These are phyloP conservation scores for Aspidapion aeneum DNA, from an alignment of 2,888 invertebrate genomes.

Conservation along the genomic window DNA sequence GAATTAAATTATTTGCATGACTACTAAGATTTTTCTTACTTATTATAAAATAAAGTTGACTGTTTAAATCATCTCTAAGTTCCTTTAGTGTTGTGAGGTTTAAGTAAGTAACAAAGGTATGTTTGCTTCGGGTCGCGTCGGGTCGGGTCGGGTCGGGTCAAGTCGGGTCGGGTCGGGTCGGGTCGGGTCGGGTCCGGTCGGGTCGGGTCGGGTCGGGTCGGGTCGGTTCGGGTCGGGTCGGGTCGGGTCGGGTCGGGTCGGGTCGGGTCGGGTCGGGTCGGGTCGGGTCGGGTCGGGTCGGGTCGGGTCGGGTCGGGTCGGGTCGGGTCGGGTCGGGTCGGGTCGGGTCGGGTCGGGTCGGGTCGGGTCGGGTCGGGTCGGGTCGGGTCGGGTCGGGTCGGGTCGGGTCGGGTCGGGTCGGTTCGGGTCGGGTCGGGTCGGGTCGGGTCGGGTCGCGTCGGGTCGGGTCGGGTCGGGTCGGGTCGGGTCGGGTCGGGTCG, in stretches of 20 bases:
- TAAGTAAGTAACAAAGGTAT: no score
- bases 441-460: background rate
- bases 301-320: slow-evolving; percentile 23
- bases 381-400: background rate
- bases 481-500: background rate
- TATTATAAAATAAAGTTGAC: no score
- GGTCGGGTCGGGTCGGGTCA: slow-evolving; percentile 22
- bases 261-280: slow-evolving; percentile 23
- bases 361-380: background rate
- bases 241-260: slow-evolving; percentile 23
- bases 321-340: slow-evolving; percentile 4
- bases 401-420: no score
- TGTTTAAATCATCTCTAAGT: no score
- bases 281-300: slow-evolving; percentile 24
- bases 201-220: slow-evolving; percentile 22
- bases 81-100: no score
- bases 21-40: no score
- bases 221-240: no score
- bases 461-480: background rate
- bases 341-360: background rate
- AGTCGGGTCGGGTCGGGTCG: slow-evolving; percentile 23
- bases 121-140: no score
- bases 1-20: no score
- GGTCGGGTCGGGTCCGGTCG: slow-evolving; percentile 23
- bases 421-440: background rate